These are phyloP conservation scores for Actias luna DNA, from an alignment of 2,888 invertebrate genomes.

Conservation along the genomic window DNA sequence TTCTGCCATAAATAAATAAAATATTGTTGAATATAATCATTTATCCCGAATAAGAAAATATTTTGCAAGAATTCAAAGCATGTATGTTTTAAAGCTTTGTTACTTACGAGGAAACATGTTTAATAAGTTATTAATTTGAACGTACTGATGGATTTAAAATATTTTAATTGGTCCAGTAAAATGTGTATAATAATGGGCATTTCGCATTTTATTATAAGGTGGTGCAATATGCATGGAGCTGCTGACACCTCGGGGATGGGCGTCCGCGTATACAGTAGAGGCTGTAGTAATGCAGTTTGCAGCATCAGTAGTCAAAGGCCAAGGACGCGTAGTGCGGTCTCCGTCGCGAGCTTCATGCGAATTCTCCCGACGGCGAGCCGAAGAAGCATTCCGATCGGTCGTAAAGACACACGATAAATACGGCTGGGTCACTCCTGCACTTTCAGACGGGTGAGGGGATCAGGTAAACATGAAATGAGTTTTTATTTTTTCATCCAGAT, in stretches of 20 bases:
- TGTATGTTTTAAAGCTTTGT: no score
- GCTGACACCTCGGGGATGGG: slow-evolving; percentile 93
- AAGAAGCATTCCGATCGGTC: slow-evolving; percentile 92
- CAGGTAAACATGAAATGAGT: slow-evolving; percentile 31
- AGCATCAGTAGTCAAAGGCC: slow-evolving; percentile 93
- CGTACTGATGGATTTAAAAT: no score
- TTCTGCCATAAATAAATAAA: not conserved
- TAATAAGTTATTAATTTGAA: no score
- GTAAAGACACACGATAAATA: slow-evolving; percentile 96
- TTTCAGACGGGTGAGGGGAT: slow-evolving; percentile 88
- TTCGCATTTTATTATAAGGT: slow-evolving; percentile 55
- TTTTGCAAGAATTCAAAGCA: no score
- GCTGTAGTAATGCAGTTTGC: slow-evolving; percentile 95
- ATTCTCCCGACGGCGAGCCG: slow-evolving; percentile 90
- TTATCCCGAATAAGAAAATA: not conserved
- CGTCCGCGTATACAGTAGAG: slow-evolving; percentile 93
- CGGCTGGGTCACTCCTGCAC: slow-evolving; percentile 94
- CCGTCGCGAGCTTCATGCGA: slow-evolving; percentile 90
- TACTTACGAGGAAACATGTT: no score
- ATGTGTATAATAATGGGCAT: not conserved
- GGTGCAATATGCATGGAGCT: slow-evolving; percentile 95
- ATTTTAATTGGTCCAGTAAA: no score
- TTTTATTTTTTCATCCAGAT: no score
- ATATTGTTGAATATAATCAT: not conserved
- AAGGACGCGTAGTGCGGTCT: slow-evolving; percentile 90